Evolutionary conservation across 2,888 invertebrate species (phyloP).

Genomic region (Neuroscelio doddi): DNA sequence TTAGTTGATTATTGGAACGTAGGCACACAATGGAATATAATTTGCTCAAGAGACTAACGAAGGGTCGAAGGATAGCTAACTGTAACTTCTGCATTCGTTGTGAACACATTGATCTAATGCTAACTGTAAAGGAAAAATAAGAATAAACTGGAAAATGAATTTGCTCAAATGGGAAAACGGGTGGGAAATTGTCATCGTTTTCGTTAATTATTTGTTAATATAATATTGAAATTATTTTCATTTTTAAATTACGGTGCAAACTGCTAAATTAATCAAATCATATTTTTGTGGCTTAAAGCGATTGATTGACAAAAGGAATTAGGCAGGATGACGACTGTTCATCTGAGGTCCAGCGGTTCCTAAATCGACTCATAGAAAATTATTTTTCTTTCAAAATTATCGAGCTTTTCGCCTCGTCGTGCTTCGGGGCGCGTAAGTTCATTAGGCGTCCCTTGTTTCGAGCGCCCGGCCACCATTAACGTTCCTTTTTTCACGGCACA

Average conservation of each 20-base stretch:
- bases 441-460: constrained; percentile 68
- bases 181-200: background rate
- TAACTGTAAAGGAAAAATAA: constrained; percentile 8
- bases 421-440: constrained; percentile 61
- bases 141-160: constrained; percentile 19
- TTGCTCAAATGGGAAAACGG: constrained; percentile 35
- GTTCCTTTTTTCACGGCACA: constrained; percentile 50
- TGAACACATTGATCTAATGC: constrained; percentile 20
- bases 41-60: constrained; percentile 25
- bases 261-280: constrained; percentile 16
- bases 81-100: no score
- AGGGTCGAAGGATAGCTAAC: constrained; percentile 33
- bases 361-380: constrained; percentile 65
- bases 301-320: constrained; percentile 25
- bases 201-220: no score
- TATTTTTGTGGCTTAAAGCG: constrained; percentile 20
- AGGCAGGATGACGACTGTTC: constrained; percentile 23
- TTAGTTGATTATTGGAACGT: background rate
- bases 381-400: constrained; percentile 69
- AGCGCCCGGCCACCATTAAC: constrained; percentile 57
- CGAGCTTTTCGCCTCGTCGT: constrained; percentile 59
- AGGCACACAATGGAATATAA: background rate
- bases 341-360: constrained; percentile 24
- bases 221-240: no score
- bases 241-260: background rate